Evolutionary conservation across 2,113 vertebrate genomes (phyloP).

Genomic region (Lamprotornis superbus): DNA sequence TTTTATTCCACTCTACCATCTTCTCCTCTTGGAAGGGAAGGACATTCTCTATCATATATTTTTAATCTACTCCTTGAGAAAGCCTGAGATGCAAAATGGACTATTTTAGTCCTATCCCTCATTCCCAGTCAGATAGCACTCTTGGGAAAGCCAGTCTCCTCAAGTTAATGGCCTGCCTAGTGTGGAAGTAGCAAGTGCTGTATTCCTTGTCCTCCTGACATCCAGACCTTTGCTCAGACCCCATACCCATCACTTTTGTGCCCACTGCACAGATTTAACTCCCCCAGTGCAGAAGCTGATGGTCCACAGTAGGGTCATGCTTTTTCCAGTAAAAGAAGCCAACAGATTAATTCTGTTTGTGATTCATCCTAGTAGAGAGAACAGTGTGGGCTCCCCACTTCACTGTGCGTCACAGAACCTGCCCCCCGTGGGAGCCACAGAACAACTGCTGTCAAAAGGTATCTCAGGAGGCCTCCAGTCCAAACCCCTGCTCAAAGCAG

Average conservation of each 20-base stretch:
- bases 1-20: neutral
- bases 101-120: neutral
- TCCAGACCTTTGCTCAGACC: neutral
- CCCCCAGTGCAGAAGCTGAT: neutral
- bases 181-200: neutral
- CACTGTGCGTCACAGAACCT: neutral
- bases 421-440: neutral
- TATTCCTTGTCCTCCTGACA: neutral
- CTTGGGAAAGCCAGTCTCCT: neutral
- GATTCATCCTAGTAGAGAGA: neutral
- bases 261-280: neutral
- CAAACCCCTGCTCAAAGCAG: neutral
- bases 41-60: neutral
- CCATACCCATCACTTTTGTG: neutral
- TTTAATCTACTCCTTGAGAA: slow-evolving; percentile 1
- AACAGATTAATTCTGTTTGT: neutral
- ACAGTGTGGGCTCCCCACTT: neutral
- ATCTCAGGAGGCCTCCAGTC: neutral
- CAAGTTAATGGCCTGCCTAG: neutral
- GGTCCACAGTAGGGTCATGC: neutral
- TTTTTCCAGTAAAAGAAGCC: neutral
- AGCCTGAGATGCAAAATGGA: neutral
- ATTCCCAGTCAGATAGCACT: neutral
- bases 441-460: neutral
- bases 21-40: neutral